Evolutionary conservation across 2,113 vertebrate species (phyloP).

Genomic region (Perca flavescens): DNA sequence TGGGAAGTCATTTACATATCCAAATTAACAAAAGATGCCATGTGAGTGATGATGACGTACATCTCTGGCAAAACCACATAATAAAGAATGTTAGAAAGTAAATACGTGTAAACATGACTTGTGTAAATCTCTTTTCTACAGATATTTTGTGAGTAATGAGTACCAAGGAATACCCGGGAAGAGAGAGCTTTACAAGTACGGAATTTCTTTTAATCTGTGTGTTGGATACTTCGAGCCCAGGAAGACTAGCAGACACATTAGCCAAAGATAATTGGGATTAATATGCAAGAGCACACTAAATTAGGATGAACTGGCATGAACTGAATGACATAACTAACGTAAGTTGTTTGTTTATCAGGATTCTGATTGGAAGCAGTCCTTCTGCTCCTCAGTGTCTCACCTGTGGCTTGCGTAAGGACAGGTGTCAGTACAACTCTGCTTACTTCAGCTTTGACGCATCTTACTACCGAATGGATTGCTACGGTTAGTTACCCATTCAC

Average conservation of each 20-base stretch:
- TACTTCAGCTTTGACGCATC: constrained; percentile 90
- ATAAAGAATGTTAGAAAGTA: background rate
- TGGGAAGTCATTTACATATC: constrained; percentile 98
- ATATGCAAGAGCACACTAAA: background rate
- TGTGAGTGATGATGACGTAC: constrained; percentile 82
- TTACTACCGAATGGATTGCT: constrained; percentile 93
- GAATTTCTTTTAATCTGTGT: background rate
- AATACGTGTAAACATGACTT: background rate
- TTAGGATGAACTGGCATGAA: background rate
- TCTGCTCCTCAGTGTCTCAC: constrained; percentile 87
- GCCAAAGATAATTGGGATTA: background rate
- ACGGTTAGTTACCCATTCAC: constrained; percentile 86
- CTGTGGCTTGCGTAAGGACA: constrained; percentile 86
- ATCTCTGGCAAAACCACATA: background rate
- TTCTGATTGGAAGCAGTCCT: constrained; percentile 79
- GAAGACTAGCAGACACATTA: background rate
- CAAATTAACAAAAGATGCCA: constrained; percentile 91
- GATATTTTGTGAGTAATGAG: constrained; percentile 96
- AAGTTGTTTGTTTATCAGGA: constrained; percentile 77
- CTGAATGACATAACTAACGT: background rate
- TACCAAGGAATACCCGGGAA: constrained; percentile 85
- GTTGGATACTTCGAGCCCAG: background rate
- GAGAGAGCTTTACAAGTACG: constrained; percentile 97
- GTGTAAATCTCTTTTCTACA: constrained; percentile 69
- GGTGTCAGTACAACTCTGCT: constrained; percentile 92